A percentile compares a stretch with the other conserved stretches of the same genome.
phyloP scores from a whole-genome alignment of 2,113 vertebrate species.

The Epinephelus fuscoguttatus region DNA sequence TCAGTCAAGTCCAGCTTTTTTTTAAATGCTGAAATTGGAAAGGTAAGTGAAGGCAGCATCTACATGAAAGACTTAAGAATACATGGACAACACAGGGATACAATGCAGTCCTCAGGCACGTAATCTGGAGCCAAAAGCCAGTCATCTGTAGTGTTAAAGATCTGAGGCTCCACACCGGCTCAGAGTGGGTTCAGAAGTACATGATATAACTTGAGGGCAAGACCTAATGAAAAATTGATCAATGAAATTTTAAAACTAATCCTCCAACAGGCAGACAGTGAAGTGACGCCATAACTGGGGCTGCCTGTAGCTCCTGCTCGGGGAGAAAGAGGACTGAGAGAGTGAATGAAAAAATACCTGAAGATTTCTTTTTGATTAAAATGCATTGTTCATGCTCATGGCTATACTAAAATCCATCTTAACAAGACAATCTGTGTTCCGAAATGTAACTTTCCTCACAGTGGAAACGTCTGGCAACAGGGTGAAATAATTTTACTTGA shows the following conservation, averaged over 20 bases:
- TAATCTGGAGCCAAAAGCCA: constrained; percentile 24
- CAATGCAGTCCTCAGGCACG: not conserved
- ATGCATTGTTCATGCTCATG: not conserved
- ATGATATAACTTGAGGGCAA: constrained; percentile 50
- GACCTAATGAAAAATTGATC: constrained; percentile 68
- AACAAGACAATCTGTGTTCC: not conserved
- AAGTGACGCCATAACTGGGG: not conserved
- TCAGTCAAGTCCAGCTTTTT: not conserved
- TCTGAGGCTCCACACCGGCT: constrained; percentile 28
- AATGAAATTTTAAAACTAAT: constrained; percentile 61
- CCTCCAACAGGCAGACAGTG: constrained; percentile 18
- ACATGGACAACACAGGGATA: not conserved
- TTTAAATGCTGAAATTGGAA: constrained; percentile 11
- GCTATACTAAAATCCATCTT: not conserved
- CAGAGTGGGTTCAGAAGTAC: constrained; percentile 56
- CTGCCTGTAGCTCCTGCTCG: not conserved
- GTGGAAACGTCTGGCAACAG: not conserved
- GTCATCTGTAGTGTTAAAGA: constrained; percentile 26
- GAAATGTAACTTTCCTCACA: not conserved
- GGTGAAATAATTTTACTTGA: not conserved
- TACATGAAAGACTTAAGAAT: not conserved
- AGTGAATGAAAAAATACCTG: not conserved
- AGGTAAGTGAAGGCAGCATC: constrained; percentile 5
- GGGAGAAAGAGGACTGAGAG: not conserved
- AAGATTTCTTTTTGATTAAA: constrained; percentile 5